These are phyloP conservation scores for Scolopax bukidnonensis DNA, from an alignment of 2,797 vertebrate genomes.

Conservation along the genomic window DNA sequence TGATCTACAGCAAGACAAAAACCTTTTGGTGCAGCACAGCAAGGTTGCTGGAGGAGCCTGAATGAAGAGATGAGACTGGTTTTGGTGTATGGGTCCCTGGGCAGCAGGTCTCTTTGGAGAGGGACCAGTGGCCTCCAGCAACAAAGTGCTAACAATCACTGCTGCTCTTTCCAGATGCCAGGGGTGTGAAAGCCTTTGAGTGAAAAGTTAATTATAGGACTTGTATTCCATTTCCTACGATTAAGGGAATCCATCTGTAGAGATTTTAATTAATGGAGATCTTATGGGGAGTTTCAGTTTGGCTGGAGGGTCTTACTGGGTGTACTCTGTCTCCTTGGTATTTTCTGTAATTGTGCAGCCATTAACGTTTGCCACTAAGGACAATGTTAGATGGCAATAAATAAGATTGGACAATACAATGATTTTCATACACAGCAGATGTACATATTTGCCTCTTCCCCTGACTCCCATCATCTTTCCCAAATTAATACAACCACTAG, in stretches of 20 bases:
- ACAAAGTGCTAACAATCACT: background rate
- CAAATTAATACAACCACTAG: background rate
- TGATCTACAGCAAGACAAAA: background rate
- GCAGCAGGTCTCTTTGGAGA: background rate
- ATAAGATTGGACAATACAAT: background rate
- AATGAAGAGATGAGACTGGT: background rate
- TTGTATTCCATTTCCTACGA: constrained; percentile 43
- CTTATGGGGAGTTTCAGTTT: constrained; percentile 38
- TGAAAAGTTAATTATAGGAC: constrained; percentile 46
- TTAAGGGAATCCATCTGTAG: constrained; percentile 44
- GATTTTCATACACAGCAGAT: background rate
- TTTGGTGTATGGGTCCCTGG: background rate
- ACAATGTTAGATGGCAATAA: background rate
- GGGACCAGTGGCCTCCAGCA: background rate
- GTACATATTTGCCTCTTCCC: background rate
- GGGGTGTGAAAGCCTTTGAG: background rate
- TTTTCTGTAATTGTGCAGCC: constrained; percentile 17
- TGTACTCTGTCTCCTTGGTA: background rate
- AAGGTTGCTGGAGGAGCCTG: background rate
- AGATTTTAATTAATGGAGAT: constrained; percentile 64
- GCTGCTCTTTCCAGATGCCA: background rate
- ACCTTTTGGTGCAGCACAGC: rapidly evolving
- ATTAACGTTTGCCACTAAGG: constrained; percentile 21
- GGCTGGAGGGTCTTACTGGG: constrained; percentile 39
- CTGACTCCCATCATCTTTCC: background rate